phyloP scores from a whole-genome alignment of 2,797 vertebrate species.

The Falco rusticolus region DNA sequence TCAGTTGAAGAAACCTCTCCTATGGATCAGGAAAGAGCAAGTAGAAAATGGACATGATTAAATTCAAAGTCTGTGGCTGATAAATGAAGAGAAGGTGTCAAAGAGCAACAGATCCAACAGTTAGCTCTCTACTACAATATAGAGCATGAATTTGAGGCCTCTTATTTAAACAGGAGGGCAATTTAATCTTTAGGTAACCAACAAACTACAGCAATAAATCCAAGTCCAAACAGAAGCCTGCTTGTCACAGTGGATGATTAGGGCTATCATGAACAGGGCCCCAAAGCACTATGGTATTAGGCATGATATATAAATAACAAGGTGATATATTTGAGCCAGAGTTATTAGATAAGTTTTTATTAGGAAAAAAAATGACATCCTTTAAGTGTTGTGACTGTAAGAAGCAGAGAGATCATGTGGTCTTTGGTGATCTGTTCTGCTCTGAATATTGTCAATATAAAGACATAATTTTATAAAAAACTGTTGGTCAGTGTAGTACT shows the following conservation, averaged over 20 bases:
- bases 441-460: background rate
- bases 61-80: background rate
- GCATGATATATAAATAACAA: slow-evolving; percentile 4
- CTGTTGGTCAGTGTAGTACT: background rate
- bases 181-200: slow-evolving; percentile 25
- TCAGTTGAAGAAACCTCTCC: background rate
- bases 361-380: background rate
- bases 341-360: background rate
- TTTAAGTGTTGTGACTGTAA: background rate
- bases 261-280: background rate
- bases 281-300: background rate
- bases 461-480: background rate
- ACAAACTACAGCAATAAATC: slow-evolving; percentile 2
- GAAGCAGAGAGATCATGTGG: background rate
- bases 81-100: background rate
- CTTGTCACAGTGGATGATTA: background rate
- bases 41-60: background rate
- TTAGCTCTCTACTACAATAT: background rate
- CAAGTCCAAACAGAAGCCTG: slow-evolving; percentile 2
- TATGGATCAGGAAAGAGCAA: background rate
- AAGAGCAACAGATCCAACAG: background rate
- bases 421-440: background rate
- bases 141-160: background rate
- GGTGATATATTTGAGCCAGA: background rate
- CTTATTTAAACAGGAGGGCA: background rate